A percentile compares a stretch with the other conserved stretches of the same genome.
Evolutionary conservation across 2,113 vertebrate species (phyloP).

Genomic region (Oplegnathus fasciatus): DNA sequence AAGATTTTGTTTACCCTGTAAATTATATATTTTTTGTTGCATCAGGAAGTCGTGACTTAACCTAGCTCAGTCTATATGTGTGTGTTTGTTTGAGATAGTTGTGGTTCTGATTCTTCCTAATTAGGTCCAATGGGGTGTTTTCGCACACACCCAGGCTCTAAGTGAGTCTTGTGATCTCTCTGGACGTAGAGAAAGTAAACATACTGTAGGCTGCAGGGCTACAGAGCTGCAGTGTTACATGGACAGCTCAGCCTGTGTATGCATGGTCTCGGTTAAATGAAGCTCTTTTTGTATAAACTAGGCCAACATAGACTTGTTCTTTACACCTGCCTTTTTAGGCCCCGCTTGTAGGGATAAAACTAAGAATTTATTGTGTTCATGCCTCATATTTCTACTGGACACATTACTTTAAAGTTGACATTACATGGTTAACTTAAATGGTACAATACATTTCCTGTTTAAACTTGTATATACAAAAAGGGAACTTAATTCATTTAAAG

Average conservation of each 20-base stretch:
- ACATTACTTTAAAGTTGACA: not conserved
- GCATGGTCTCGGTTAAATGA: not conserved
- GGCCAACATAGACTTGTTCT: not conserved
- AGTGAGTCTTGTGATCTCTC: constrained; percentile 18
- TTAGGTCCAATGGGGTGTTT: constrained; percentile 39
- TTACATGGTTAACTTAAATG: not conserved
- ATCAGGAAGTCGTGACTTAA: not conserved
- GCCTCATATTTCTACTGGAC: not conserved
- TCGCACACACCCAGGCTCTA: not conserved
- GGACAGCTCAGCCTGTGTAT: not conserved
- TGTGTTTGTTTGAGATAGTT: not conserved
- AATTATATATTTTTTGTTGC: not conserved
- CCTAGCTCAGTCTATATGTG: not conserved
- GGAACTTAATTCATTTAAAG: not conserved
- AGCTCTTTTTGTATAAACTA: not conserved
- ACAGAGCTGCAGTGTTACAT: constrained; percentile 13
- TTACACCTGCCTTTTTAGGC: not conserved
- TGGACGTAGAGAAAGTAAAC: not conserved
- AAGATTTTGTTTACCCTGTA: not conserved
- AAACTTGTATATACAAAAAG: not conserved
- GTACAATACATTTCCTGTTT: not conserved
- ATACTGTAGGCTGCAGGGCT: constrained; percentile 33
- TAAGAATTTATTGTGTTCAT: not conserved
- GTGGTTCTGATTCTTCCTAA: constrained; percentile 23
- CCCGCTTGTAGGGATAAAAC: not conserved